Base-by-base conservation (phyloP, 2,797 vertebrate species). In the Microcaecilia unicolor region DNA sequence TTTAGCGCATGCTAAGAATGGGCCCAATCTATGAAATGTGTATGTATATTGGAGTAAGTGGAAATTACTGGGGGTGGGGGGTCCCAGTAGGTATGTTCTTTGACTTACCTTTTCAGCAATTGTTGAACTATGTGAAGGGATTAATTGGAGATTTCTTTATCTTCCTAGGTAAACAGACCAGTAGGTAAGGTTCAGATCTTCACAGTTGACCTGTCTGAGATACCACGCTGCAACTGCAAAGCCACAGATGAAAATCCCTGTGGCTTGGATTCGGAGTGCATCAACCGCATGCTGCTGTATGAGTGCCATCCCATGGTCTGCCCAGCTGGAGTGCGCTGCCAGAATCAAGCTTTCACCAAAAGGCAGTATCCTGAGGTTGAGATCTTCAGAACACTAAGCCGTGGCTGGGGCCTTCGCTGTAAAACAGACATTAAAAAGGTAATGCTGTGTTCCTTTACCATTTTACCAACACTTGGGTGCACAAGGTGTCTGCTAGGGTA, bases 221-320 rank as follows among this genome's bases (percentile, higher is more conserved):
- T 97, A 22, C 93, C 95, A 0, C 90, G 91, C 5, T 99, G 95
- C 58, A 99, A 99, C 78, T 99, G 95, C 57, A 97, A 97, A 57
- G 86, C 83, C 3, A 61, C 87, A 1, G 94, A 98, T 4, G 93
- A 99, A 61, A 93, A 79, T 42, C 94, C 94, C 0, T 99, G 95
- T 2, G 92, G 95, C 12, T 80, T 86, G 43, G 95, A 99, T 60
- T 99, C 95, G 0, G 94, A 97, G 51, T 99, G 95, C 72, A 91
- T 98, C 72, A 99, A 98, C 61, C 92, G 95, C 41, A 97, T 99
- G 95, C 58, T 99, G 64, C 83, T 99, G 3, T 99, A 99, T 3
- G 95, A 99, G 44, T 99, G 95, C 60, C 92, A 99, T 45, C 90
- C 93, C 5, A 59, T 92, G 58, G 93, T 97, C 28, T 98, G 94